Percentiles rank a stretch among this genome's conserved stretches.
These are phyloP conservation scores for Trachelus tabidus DNA, from an alignment of 2,888 invertebrate species.

Conservation along the genomic window DNA sequence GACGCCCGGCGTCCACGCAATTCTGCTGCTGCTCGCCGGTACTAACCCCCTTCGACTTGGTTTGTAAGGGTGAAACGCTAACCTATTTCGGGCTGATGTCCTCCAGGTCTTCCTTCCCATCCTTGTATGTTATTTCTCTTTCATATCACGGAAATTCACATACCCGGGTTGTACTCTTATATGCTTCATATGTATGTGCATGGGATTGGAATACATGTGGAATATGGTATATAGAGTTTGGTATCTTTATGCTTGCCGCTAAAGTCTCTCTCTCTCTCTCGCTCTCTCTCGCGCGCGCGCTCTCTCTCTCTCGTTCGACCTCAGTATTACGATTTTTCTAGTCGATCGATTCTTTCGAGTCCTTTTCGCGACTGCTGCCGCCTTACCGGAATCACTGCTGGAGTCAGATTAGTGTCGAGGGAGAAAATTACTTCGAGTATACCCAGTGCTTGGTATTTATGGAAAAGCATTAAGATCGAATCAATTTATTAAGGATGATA, in stretches of 20 bases:
- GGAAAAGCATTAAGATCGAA: background rate
- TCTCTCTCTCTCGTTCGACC: constrained; percentile 9
- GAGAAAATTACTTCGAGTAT: background rate
- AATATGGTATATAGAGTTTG: background rate
- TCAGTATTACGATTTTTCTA: background rate
- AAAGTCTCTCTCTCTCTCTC: constrained; percentile 17
- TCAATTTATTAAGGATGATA: background rate
- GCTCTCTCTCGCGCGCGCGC: constrained; percentile 13
- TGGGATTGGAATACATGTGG: background rate
- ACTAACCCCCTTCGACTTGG: constrained; percentile 23
- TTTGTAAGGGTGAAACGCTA: constrained; percentile 25
- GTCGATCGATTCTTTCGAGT: background rate
- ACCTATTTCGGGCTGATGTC: constrained; percentile 25
- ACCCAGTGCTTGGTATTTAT: background rate
- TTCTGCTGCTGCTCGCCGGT: constrained; percentile 19
- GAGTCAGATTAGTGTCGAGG: background rate
- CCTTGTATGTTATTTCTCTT: background rate
- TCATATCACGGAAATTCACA: background rate
- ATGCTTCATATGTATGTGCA: background rate
- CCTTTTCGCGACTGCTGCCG: background rate
- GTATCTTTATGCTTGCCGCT: constrained; percentile 3
- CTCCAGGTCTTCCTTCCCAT: background rate
- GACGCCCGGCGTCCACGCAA: constrained; percentile 43
- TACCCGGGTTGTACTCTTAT: background rate
- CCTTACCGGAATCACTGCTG: background rate